Evolutionary conservation across 2,113 vertebrate species (phyloP).

Genomic region (Neogale vison): DNA sequence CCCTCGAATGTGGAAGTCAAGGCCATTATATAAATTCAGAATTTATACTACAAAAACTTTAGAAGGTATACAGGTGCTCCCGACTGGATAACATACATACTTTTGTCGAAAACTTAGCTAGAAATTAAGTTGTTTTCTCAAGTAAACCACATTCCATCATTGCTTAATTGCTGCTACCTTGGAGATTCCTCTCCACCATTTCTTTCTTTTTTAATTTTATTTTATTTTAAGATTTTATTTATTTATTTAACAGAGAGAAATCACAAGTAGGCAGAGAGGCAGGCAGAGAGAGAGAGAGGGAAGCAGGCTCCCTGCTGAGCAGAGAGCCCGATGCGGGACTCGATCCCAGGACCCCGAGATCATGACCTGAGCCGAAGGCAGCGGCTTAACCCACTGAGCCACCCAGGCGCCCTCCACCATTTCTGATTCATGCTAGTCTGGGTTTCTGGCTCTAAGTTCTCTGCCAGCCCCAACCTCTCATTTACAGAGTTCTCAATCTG

Average conservation of each 20-base stretch:
- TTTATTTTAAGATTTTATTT: no score
- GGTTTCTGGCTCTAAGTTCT: background rate
- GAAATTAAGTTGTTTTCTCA: background rate
- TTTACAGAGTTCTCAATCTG: background rate
- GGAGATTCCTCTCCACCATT: background rate
- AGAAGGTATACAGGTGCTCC: background rate
- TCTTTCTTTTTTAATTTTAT: no score
- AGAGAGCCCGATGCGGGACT: no score
- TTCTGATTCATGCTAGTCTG: conserved; percentile 12
- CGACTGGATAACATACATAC: background rate
- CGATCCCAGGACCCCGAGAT: no score
- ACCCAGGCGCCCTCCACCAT: no score
- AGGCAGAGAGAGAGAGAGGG: no score
- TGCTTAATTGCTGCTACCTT: background rate
- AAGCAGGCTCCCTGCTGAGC: no score
- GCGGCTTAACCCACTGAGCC: no score
- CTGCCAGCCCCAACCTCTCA: background rate
- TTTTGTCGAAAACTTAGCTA: background rate
- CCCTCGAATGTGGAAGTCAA: background rate
- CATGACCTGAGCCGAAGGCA: no score
- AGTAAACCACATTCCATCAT: background rate
- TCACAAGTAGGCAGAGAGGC: no score
- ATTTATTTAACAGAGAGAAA: no score
- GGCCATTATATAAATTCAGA: background rate
- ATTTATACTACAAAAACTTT: background rate